These are phyloP conservation scores for Echinometra lucunter DNA, from an alignment of 53 echinoderm and acorn worm species.

Conservation along the genomic window DNA sequence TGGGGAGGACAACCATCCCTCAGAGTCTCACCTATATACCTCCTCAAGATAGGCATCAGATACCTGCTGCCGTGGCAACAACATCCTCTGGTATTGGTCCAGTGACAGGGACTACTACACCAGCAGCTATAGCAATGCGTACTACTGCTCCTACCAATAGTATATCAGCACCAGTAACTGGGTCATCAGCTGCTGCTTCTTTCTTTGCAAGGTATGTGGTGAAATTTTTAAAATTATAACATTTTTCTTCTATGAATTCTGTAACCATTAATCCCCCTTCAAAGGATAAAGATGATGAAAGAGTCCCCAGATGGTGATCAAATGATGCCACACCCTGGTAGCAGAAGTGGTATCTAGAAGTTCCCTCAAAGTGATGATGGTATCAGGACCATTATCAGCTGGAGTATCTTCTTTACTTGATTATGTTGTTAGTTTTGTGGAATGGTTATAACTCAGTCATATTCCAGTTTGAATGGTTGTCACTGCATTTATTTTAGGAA, in stretches of 20 bases:
- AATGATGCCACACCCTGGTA: neutral
- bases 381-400: neutral
- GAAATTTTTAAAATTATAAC: neutral
- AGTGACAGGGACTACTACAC: neutral
- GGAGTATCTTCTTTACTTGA: neutral
- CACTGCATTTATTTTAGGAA: no score
- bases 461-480: no score
- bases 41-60: constrained; percentile 60
- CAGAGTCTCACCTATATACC: constrained; percentile 74
- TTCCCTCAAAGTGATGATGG: neutral
- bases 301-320: neutral
- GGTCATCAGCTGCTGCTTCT: constrained; percentile 91
- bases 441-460: no score
- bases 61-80: constrained; percentile 65
- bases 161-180: constrained; percentile 56
- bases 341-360: neutral
- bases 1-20: constrained; percentile 71
- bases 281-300: neutral
- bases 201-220: constrained; percentile 95
- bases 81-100: constrained; percentile 78
- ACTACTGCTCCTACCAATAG: constrained; percentile 38
- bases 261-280: neutral
- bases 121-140: constrained; percentile 63
- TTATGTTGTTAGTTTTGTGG: no score
- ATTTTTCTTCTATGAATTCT: neutral